These are phyloP conservation scores for Anaspis maculata DNA, from an alignment of 2,888 invertebrate species.

Conservation along the genomic window DNA sequence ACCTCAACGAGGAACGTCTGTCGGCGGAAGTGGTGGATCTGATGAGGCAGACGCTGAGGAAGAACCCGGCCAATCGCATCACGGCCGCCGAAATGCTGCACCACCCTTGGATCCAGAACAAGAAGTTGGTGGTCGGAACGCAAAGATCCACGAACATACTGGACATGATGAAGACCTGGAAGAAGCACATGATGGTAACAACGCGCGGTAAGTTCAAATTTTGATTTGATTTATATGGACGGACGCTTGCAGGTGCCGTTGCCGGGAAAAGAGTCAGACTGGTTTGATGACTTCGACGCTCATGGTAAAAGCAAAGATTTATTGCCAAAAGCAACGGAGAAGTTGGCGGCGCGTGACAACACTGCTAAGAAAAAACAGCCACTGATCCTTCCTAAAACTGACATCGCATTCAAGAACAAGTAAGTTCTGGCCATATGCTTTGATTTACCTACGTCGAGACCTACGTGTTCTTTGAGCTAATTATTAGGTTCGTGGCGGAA, in stretches of 20 bases:
- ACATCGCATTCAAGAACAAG: no score
- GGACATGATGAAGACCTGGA: slow-evolving; percentile 42
- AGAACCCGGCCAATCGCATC: slow-evolving; percentile 47
- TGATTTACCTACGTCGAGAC: no score
- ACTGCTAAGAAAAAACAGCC: slow-evolving; percentile 1
- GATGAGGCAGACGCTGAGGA: slow-evolving; percentile 41
- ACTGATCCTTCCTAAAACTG: slow-evolving; percentile 6
- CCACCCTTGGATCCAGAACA: slow-evolving; percentile 42
- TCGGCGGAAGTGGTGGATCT: slow-evolving; percentile 39
- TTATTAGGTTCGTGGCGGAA: no score
- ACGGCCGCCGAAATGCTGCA: slow-evolving; percentile 46
- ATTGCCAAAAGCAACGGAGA: slow-evolving; percentile 6
- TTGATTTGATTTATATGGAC: background rate
- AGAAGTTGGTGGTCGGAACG: slow-evolving; percentile 16
- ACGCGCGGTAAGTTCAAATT: no score
- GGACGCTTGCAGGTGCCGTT: background rate
- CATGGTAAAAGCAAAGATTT: no score
- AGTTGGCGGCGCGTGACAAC: background rate
- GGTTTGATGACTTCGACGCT: background rate
- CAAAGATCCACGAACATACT: slow-evolving; percentile 34
- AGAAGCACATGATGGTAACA: slow-evolving; percentile 35
- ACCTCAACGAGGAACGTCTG: slow-evolving; percentile 9
- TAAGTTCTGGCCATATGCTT: no score
- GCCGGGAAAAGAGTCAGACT: slow-evolving; percentile 1
- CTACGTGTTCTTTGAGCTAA: no score